Evolutionary conservation across 2,797 vertebrate species (phyloP), one percentile per base, ranked within the genome.

Genomic region (Gadopsis marmoratus): DNA sequence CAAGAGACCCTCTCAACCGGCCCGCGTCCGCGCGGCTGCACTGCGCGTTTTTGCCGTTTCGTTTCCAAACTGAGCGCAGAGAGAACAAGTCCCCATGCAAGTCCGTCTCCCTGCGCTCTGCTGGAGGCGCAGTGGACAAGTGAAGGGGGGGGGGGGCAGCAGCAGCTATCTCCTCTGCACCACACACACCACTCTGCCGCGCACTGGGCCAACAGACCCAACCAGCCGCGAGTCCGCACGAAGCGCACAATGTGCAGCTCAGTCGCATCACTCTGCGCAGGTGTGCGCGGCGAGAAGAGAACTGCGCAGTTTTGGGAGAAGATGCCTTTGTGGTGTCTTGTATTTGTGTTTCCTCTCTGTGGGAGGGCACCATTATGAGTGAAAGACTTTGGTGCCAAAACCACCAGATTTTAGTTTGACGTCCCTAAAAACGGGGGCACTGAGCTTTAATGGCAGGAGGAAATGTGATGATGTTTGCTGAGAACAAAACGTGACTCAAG

Each of bases 121-220:
- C 79, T 70, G 77, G 78, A 79, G 74, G 79, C 85, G 90, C 75
- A 76, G 65, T 60, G 79, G 76, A 79, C 88, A 75, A 89, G 75
- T 88, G 88, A 90, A 78, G 74, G 79, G 82, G 82, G 26, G 26
- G 26, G 26, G 26, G n/a, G n/a, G n/a, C n/a, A n/a, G 82, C 60
- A 86, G 89, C 84, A 81, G 79, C 83, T 75, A 67, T 76, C 82
- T 80, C 84, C 87, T 86, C 81, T 89, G 84, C 85, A 62, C 71
- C 82, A 74, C 85, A 72, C 85, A 58, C 83, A 86, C 74, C 26
- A 26, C 80, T 81, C 72, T 86, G 76, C 85, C 85, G 81, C 80
- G 61, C 41, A 88, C 74, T 88, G 86, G 83, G 77, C 83, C 75
- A 75, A 84, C 71, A 75, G 65, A 86, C 74, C 62, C 45, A 71